Conservation (phyloP, 2,797 vertebrate genomes). For the Prionace glauca region DNA sequence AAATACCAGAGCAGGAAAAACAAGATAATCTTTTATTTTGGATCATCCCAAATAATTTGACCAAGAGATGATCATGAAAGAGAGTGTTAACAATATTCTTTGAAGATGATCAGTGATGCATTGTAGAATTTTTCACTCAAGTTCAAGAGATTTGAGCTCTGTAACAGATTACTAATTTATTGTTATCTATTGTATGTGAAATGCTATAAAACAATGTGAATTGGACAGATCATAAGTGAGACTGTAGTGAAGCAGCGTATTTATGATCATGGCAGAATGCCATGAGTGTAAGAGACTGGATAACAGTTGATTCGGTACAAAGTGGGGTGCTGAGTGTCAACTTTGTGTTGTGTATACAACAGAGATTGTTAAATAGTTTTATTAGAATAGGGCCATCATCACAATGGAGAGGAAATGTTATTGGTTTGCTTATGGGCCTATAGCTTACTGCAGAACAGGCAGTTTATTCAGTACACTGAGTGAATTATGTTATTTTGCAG, state of each 20-base stretch:
- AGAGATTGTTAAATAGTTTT: neutral
- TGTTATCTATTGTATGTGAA: neutral
- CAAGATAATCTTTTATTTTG: neutral
- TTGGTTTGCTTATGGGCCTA: neutral
- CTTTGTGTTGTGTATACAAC: neutral
- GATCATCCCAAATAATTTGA: neutral
- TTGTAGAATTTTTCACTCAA: neutral
- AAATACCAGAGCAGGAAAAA: neutral
- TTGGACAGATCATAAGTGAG: neutral
- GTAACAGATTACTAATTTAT: neutral
- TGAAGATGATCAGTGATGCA: neutral
- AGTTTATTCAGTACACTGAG: neutral
- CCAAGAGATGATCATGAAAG: neutral
- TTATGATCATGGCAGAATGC: conserved; percentile 9
- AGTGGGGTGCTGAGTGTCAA: neutral
- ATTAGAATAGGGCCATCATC: neutral
- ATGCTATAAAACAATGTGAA: conserved; percentile 1
- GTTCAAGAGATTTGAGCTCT: neutral
- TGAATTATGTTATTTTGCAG: neutral
- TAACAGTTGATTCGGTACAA: neutral
- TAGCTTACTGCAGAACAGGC: neutral
- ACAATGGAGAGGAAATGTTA: neutral
- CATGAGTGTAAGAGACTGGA: neutral
- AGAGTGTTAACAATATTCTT: neutral
- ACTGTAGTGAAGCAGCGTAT: neutral